phyloP scores from a whole-genome alignment of 1,140 invertebrate genomes.

The Heliothis virescens region DNA sequence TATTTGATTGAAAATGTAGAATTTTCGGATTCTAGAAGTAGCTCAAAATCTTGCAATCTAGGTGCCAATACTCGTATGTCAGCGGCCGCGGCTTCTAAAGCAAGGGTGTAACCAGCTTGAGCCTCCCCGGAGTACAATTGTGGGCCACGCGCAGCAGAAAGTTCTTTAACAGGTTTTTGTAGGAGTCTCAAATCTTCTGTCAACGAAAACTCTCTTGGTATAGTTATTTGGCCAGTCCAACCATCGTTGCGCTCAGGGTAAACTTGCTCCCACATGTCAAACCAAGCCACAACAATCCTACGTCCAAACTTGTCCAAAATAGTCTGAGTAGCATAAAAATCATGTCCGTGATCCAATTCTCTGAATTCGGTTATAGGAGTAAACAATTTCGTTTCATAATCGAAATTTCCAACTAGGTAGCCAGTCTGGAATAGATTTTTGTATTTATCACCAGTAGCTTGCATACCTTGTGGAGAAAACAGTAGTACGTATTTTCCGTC shows the following conservation, averaged over 20 bases:
- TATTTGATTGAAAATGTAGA: slow-evolving; percentile 63
- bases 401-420: slow-evolving; percentile 75
- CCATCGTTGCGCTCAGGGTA: slow-evolving; percentile 74
- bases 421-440: slow-evolving; percentile 80
- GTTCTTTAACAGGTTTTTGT: slow-evolving; percentile 69
- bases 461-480: slow-evolving; percentile 80
- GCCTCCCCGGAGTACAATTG: slow-evolving; percentile 54
- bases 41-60: slow-evolving; percentile 51
- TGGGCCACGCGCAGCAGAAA: slow-evolving; percentile 46
- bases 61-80: slow-evolving; percentile 62
- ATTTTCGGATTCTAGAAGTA: slow-evolving; percentile 64
- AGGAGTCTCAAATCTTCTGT: slow-evolving; percentile 58
- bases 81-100: slow-evolving; percentile 63
- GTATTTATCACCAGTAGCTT: slow-evolving; percentile 74
- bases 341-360: slow-evolving; percentile 80
- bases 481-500: slow-evolving; percentile 71
- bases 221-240: slow-evolving; percentile 74
- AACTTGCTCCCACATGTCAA: slow-evolving; percentile 77
- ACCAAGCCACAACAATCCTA: slow-evolving; percentile 76
- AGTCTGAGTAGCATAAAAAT: slow-evolving; percentile 81
- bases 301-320: slow-evolving; percentile 62
- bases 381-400: slow-evolving; percentile 68
- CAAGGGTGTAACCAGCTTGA: slow-evolving; percentile 46
- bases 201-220: slow-evolving; percentile 67
- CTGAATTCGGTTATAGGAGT: slow-evolving; percentile 64